Percentiles rank a stretch among this genome's conserved stretches.
Evolutionary conservation across 1,140 invertebrate species (phyloP).

Genomic region (Maniola jurtina): DNA sequence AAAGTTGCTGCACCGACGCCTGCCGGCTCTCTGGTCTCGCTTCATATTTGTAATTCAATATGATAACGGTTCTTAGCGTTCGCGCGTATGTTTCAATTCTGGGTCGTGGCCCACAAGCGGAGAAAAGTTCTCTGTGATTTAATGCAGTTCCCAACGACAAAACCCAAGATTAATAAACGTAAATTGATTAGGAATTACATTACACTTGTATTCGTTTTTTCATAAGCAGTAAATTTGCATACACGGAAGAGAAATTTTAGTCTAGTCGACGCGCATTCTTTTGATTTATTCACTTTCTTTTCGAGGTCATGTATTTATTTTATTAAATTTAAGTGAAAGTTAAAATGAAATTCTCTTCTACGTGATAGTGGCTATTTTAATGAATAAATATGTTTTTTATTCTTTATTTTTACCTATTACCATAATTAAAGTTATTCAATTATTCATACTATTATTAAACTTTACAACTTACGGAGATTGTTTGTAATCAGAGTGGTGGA

Average conservation of each 20-base stretch:
- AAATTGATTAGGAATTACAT: neutral
- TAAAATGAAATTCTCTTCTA: constrained; percentile 34
- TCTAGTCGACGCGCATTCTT: constrained; percentile 39
- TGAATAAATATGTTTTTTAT: constrained; percentile 1
- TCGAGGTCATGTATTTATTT: constrained; percentile 56
- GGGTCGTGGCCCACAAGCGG: constrained; percentile 50
- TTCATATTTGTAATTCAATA: constrained; percentile 68
- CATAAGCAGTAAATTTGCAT: constrained; percentile 40
- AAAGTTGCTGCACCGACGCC: constrained; percentile 38
- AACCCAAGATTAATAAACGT: neutral
- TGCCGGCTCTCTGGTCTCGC: constrained; percentile 39
- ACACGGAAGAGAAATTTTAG: constrained; percentile 57
- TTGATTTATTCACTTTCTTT: constrained; percentile 65
- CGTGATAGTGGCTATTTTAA: neutral
- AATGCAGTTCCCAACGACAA: neutral
- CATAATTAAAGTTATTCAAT: too few species aligned
- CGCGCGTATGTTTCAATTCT: constrained; percentile 51
- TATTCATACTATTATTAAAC: too few species aligned
- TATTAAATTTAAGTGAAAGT: constrained; percentile 65
- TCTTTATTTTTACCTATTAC: neutral
- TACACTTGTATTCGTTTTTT: neutral
- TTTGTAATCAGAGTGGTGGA: constrained; percentile 81
- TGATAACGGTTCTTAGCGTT: constrained; percentile 63
- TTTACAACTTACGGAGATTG: too few species aligned
- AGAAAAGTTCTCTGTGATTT: constrained; percentile 6